phyloP scores from a whole-genome alignment of 1,140 invertebrate species.

The Macrobrachium nipponense region DNA sequence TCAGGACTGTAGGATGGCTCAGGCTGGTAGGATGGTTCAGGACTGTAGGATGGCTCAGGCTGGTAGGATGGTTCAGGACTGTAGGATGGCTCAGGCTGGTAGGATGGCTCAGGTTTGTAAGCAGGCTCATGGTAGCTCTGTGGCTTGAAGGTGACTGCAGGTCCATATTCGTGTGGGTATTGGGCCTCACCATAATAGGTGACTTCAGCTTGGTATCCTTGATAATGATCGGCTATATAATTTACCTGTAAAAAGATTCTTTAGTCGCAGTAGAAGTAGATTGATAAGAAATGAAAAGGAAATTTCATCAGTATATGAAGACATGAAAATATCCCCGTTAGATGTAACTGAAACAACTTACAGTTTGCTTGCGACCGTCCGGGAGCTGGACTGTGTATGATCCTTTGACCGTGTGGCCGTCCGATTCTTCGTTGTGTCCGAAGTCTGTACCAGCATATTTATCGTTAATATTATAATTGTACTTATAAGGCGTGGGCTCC shows the following conservation, averaged over 20 bases:
- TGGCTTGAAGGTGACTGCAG: conserved; percentile 54
- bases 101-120: conserved; percentile 36
- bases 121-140: conserved; percentile 14
- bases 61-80: conserved; percentile 6
- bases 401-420: conserved; percentile 64
- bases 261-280: too few relatives aligned
- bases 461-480: conserved; percentile 63
- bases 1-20: not conserved
- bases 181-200: conserved; percentile 36
- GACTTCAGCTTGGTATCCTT: conserved; percentile 56
- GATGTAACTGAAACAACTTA: conserved; percentile 6
- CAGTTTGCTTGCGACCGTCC: conserved; percentile 65
- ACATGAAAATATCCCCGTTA: too few relatives aligned
- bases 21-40: conserved; percentile 4
- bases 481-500: conserved; percentile 61
- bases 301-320: too few relatives aligned
- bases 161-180: conserved; percentile 43
- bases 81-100: not conserved
- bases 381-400: conserved; percentile 65
- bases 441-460: conserved; percentile 64
- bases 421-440: conserved; percentile 64
- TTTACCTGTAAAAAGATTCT: conserved; percentile 34
- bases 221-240: conserved; percentile 63
- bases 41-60: not conserved
- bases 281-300: too few relatives aligned